A percentile compares a stretch with the other conserved stretches of the same genome.
phyloP scores from a whole-genome alignment of 2,888 invertebrate species.

The Clivina fossor region DNA sequence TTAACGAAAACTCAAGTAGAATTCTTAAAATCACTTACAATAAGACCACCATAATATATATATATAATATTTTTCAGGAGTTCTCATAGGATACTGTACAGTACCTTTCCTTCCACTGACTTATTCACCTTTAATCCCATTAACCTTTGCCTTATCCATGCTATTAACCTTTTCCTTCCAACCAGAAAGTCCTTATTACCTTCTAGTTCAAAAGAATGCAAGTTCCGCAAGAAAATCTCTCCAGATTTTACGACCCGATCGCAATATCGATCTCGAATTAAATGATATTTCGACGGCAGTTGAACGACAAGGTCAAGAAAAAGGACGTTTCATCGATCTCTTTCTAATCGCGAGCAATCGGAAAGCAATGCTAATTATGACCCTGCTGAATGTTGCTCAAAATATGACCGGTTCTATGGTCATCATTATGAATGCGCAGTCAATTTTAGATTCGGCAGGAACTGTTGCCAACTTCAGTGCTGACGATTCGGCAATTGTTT shows the following conservation, averaged over 20 bases:
- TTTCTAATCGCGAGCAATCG: conserved; percentile 48
- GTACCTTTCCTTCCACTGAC: too few relatives aligned
- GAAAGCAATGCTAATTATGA: conserved; percentile 49
- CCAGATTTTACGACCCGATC: not conserved
- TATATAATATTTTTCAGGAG: too few relatives aligned
- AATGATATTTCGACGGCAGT: conserved; percentile 48
- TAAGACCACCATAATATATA: too few relatives aligned
- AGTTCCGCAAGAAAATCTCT: conserved; percentile 47
- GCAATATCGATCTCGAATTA: conserved; percentile 46
- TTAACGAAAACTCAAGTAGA: too few relatives aligned
- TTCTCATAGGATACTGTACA: too few relatives aligned
- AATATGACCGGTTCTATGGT: conserved; percentile 51
- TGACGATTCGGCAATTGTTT: conserved; percentile 47
- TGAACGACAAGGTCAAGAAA: conserved; percentile 47
- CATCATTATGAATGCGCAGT: conserved; percentile 51
- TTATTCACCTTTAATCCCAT: conserved; percentile 48
- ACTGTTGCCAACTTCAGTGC: too few relatives aligned
- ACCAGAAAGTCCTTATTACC: conserved; percentile 52
- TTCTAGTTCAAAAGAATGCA: conserved; percentile 44
- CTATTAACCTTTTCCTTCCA: conserved; percentile 48
- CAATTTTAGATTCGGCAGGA: conserved; percentile 48
- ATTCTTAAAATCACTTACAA: too few relatives aligned
- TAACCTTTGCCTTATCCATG: conserved; percentile 44
- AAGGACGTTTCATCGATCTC: conserved; percentile 48
- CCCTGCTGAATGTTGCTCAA: conserved; percentile 49